Percentiles rank a stretch among this genome's conserved stretches.
Conservation (phyloP, 2,113 vertebrate genomes). For the Naja naja region DNA sequence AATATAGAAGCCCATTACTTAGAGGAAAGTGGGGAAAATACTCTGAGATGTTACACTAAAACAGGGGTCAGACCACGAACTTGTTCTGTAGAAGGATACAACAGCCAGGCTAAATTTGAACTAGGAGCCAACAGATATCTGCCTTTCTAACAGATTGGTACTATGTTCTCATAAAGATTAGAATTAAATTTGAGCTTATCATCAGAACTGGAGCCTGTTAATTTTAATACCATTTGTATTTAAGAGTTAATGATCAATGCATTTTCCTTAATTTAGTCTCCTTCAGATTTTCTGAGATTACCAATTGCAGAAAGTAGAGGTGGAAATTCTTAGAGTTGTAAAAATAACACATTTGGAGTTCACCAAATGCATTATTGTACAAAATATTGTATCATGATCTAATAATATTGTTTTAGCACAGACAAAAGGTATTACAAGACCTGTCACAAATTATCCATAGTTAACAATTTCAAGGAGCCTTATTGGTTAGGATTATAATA, state of each 20-base stretch:
- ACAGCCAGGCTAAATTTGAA: neutral
- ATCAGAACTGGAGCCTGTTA: neutral
- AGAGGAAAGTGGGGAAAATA: neutral
- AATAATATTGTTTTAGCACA: neutral
- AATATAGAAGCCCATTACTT: slow-evolving; percentile 1
- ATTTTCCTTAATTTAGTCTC: neutral
- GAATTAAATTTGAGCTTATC: neutral
- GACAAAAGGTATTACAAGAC: neutral
- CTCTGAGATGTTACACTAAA: neutral
- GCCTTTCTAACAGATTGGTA: neutral
- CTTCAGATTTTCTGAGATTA: neutral
- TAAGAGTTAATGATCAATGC: neutral
- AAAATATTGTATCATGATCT: neutral
- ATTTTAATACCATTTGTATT: neutral
- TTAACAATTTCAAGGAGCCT: neutral
- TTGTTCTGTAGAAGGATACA: neutral
- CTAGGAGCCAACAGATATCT: too few relatives aligned
- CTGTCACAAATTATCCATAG: neutral
- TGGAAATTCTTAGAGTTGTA: neutral
- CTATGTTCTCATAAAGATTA: neutral
- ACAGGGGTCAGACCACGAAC: neutral
- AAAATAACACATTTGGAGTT: neutral
- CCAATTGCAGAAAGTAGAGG: neutral
- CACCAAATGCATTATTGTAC: neutral
- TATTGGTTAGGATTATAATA: neutral